Base-by-base conservation (phyloP, 2,797 vertebrate species). In the Aplochiton taeniatus region DNA sequence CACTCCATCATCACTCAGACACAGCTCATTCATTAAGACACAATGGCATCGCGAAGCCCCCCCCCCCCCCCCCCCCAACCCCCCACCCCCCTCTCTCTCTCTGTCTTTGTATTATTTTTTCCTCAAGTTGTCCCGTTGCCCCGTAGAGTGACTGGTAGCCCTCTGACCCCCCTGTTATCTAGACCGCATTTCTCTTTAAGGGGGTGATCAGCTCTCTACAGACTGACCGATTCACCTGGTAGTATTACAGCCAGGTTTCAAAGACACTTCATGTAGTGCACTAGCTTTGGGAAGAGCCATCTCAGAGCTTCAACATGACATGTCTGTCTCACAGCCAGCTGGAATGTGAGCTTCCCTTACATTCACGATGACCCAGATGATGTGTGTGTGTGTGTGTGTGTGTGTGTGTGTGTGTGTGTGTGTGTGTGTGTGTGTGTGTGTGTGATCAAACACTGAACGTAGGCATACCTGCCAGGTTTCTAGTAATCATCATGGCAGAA, bases 361-460 rank as follows among this genome's bases (percentile, higher is more conserved):
- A 31, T 2, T 31, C 31, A 31, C 6, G 31, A 31, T 31, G 31
- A 31, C 31, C 31, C 31, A 31, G 31, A 31, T 31, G 31, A 31
- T n/a, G n/a, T n/a, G n/a, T n/a, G n/a, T n/a, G n/a, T n/a, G n/a
- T n/a, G n/a, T n/a, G n/a, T n/a, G n/a, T n/a, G n/a, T n/a, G n/a
- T n/a, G n/a, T n/a, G n/a, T n/a, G n/a, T n/a, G n/a, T n/a, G n/a
- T n/a, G n/a, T n/a, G n/a, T n/a, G n/a, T n/a, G n/a, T n/a, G n/a
- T n/a, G n/a, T n/a, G n/a, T n/a, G n/a, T n/a, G n/a, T n/a, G n/a
- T n/a, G n/a, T n/a, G n/a, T n/a, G n/a, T n/a, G 31, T 31, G 31
- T 31, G 31, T 64, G 68, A 83, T 82, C 79, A 83, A 83, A 86
- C 75, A 81, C 55, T 49, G 46, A 66, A 70, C 49, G 58, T 61